Base-by-base conservation (phyloP, 1,140 invertebrate species). In the Triops cancriformis region DNA sequence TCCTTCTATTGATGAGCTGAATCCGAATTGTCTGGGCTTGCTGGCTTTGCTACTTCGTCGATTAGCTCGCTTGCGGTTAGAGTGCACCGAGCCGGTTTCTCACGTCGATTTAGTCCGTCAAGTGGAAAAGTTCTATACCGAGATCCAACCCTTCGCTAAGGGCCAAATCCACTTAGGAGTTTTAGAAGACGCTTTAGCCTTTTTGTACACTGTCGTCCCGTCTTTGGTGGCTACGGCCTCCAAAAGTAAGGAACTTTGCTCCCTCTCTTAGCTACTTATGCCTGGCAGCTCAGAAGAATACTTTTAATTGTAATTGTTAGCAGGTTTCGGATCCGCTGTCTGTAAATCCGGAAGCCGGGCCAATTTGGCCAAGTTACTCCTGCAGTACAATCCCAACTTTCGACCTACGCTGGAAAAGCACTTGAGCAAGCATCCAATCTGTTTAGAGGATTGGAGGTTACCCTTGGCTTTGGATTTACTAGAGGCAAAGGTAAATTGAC, bases 111-210 rank as follows among this genome's bases (percentile, higher is more conserved):
- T 64, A 23, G 51, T 64, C 51, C 51, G 51, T 64, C 51, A 64
- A 64, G 51, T 64, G 51, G 51, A 64, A 64, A 64, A 64, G 51
- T 64, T 64, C 14, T 64, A 64, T 64, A 64, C 51, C n/a, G 51
- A 64, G 51, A 64, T 64, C 23, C 51, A 64, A 23, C 51, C 51
- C 51, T 64, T 23, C 51, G 23, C 18, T 23, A 23, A n/a, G 51
- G 51, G 51, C 14, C 51, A 64, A 64, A 64, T 64, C 51, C 51
- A 64, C 51, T 64, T 64, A 64, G 51, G 51, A 64, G 51, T 64
- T 64, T 64, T 64, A 64, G 51, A 64, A 64, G 51, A 64, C 51
- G 51, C 51, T n/a, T 23, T 64, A 64, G 51, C 51, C 51, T 64
- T 64, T 64, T 64, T 64, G 51, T 64, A 64, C 51, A 64, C 51